Evolutionary conservation across 2,888 invertebrate genomes (phyloP).

Genomic region (Synanthedon myopaeformis): DNA sequence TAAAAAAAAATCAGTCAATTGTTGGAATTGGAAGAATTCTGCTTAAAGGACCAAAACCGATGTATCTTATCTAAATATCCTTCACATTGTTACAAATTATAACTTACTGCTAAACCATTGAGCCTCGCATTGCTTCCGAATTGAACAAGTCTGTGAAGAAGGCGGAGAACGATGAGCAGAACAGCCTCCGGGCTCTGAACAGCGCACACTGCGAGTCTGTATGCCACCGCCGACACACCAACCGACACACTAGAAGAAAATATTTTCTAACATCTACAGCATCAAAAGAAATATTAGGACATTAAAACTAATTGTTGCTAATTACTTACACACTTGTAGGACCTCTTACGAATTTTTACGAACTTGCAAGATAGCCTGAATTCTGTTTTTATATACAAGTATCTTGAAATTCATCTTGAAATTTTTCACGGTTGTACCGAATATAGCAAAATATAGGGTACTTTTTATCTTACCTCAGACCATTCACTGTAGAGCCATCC

Average conservation of each 20-base stretch:
- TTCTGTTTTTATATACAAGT: too few species aligned
- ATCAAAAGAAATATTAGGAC: not conserved
- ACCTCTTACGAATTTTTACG: too few species aligned
- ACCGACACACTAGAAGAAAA: constrained; percentile 74
- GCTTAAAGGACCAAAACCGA: too few species aligned
- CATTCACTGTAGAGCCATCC: constrained; percentile 73
- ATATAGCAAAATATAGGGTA: too few species aligned
- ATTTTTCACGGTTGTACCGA: too few species aligned
- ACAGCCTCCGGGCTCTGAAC: constrained; percentile 75
- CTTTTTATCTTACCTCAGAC: constrained; percentile 53
- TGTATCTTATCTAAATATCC: too few species aligned
- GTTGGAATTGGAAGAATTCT: too few species aligned
- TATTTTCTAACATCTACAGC: not conserved
- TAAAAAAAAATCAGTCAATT: too few species aligned
- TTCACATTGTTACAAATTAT: not conserved
- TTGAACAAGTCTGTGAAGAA: constrained; percentile 76
- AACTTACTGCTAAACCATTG: constrained; percentile 83
- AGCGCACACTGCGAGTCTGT: constrained; percentile 80
- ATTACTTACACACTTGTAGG: too few species aligned
- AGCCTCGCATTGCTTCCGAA: constrained; percentile 76
- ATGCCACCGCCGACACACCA: constrained; percentile 81
- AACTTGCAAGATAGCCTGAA: too few species aligned
- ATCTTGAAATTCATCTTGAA: too few species aligned
- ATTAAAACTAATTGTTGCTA: too few species aligned
- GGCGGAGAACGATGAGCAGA: constrained; percentile 72